Base-by-base conservation (phyloP, 2,113 vertebrate species). In the Mustelus asterias region DNA sequence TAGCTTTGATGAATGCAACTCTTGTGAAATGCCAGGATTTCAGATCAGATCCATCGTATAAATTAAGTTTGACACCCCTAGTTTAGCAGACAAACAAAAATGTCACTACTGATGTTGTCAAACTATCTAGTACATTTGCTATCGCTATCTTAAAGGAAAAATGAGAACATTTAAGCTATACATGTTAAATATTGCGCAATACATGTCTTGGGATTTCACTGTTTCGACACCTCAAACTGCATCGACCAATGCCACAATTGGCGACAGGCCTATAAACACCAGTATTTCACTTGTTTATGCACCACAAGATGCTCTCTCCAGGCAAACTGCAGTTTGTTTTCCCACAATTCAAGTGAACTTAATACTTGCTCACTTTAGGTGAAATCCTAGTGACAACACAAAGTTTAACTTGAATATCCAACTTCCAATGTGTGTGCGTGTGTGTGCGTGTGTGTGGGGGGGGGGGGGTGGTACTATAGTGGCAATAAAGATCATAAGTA, bases 351-450 rank as follows among this genome's bases (percentile, higher is more conserved):
- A 93, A 67, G n/a, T n/a, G 54, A 54, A 48, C 24, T 44, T 54
- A 83, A 95, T 95, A 76, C n/a, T 37, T 95, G 29, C 24, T n/a
- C 24, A 33, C 80, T 76, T 95, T 44, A 76, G 72, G 58, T 80
- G 70, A 76, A 65, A 60, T 95, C n/a, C 89, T 93, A 93, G n/a
- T 65, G 89, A 65, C 33, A 60, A 63, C 44, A 95, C 41, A 95
- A 95, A 80, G 48, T n/a, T 80, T 85, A 26, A n/a, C 26, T 95
- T 44, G 63, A 92, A 58, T n/a, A 29, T 60, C 58, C 33, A 60
- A 20, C 88, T 10, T 89, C 48, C 54, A 33, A 63, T 48, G 48
- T 86, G 41, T 26, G 29, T 7, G 24, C 29, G 70, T 37, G 14
- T 70, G 20, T 70, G 1, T 26, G 20, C 20, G 37, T 44, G 16